Conservation (phyloP, 2,113 vertebrate species). For the Circaetus cinerascens region DNA sequence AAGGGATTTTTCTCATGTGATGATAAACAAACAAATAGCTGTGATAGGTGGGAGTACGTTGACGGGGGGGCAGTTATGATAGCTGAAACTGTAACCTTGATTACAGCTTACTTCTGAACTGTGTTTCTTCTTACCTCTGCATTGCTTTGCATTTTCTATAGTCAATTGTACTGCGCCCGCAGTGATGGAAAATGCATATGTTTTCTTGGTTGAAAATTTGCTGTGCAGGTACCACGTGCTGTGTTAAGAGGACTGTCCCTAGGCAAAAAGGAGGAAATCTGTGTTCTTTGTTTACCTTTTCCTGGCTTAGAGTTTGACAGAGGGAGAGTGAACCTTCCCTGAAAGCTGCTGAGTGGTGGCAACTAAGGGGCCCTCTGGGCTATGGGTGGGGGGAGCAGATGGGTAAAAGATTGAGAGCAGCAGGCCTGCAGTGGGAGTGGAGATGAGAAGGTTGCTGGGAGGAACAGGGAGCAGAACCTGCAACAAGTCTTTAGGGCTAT, state of each 20-base stretch:
- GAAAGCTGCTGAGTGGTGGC: neutral
- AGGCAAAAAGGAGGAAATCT: neutral
- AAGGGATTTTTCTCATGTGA: neutral
- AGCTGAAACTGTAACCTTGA: neutral
- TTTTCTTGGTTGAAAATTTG: neutral
- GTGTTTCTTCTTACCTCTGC: neutral
- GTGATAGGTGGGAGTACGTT: neutral
- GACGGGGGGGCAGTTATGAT: neutral
- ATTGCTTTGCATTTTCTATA: neutral
- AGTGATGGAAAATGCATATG: neutral
- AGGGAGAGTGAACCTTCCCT: neutral
- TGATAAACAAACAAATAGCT: neutral
- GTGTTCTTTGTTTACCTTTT: neutral
- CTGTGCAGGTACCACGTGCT: neutral
- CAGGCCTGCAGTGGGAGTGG: neutral
- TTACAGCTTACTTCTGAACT: neutral
- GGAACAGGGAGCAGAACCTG: neutral
- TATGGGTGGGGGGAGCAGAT: neutral
- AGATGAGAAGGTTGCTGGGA: neutral
- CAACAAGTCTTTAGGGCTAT: neutral
- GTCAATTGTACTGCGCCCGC: fast-evolving
- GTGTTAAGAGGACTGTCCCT: neutral
- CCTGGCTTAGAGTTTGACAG: neutral
- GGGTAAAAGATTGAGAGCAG: neutral
- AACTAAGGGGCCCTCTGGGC: neutral